Percentiles rank a stretch among this genome's conserved stretches.
These are phyloP conservation scores for Pseudolaguvia tuberculata DNA, from an alignment of 2,113 vertebrate genomes.

Conservation along the genomic window DNA sequence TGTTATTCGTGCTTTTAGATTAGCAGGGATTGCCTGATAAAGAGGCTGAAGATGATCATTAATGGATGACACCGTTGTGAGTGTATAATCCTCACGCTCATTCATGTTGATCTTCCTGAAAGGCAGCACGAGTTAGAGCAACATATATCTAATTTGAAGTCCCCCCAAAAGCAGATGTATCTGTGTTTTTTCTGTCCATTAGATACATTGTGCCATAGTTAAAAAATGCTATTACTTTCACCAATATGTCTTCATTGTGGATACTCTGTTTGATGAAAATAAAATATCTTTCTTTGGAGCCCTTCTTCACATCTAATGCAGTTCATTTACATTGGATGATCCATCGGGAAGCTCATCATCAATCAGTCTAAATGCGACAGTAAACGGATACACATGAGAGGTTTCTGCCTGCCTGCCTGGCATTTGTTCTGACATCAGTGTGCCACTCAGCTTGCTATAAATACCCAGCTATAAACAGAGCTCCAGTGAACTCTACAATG, in stretches of 20 bases:
- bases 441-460: constrained; percentile 44
- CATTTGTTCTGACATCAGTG: constrained; percentile 49
- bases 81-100: constrained; percentile 20
- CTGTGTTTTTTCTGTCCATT: not conserved
- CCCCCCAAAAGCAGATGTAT: not conserved
- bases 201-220: not conserved
- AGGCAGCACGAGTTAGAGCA: not conserved
- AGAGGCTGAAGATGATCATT: not conserved
- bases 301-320: constrained; percentile 1
- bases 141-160: not conserved
- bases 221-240: not conserved
- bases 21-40: not conserved
- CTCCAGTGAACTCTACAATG: constrained; percentile 49
- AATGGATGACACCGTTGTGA: constrained; percentile 6
- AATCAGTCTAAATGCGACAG: constrained; percentile 40
- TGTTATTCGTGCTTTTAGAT: not conserved
- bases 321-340: constrained; percentile 35
- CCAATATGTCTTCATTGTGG: not conserved
- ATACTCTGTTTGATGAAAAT: not conserved
- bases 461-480: constrained; percentile 46
- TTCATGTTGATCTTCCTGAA: constrained; percentile 1
- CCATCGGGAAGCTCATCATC: constrained; percentile 33
- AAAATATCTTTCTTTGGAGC: not conserved
- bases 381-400: constrained; percentile 23
- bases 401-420: constrained; percentile 24